Evolutionary conservation across 2,797 vertebrate genomes (phyloP).

Genomic region (Malurus splendens): DNA sequence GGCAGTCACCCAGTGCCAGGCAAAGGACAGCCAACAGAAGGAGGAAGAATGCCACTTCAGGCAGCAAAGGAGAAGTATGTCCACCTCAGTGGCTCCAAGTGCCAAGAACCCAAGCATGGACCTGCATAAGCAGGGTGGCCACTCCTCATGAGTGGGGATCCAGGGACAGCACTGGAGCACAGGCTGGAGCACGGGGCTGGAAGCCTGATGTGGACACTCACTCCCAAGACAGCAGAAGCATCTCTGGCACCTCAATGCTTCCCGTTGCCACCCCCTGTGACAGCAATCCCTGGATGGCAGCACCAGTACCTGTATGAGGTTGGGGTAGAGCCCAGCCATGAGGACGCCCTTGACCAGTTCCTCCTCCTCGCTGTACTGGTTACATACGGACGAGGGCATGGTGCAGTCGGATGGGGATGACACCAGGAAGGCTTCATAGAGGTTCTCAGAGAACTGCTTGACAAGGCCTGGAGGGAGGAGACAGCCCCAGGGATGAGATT

Average conservation of each 20-base stretch:
- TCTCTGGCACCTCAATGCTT: background rate
- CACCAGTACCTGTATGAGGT: slow-evolving; percentile 88
- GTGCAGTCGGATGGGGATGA: slow-evolving; percentile 74
- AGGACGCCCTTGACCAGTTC: slow-evolving; percentile 92
- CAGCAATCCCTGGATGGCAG: background rate
- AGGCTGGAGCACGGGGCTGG: background rate
- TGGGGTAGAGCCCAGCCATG: slow-evolving; percentile 92
- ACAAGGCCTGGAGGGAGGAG: slow-evolving; percentile 79
- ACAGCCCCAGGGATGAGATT: background rate
- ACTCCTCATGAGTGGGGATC: accelerated
- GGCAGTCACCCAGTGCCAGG: accelerated
- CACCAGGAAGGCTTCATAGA: slow-evolving; percentile 83
- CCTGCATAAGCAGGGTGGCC: background rate
- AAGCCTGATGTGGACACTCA: accelerated
- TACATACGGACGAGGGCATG: slow-evolving; percentile 73
- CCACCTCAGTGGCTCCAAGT: background rate
- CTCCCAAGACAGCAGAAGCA: background rate
- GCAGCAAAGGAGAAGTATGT: background rate
- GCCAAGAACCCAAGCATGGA: background rate
- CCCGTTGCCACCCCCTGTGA: accelerated
- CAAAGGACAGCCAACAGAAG: background rate
- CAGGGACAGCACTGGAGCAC: background rate
- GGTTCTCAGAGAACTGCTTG: slow-evolving; percentile 92
- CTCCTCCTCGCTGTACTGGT: slow-evolving; percentile 86
- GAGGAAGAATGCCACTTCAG: background rate